Percentiles rank a stretch among this genome's conserved stretches.
These are phyloP conservation scores for Ceryle rudis DNA, from an alignment of 2,797 vertebrate genomes.

Conservation along the genomic window DNA sequence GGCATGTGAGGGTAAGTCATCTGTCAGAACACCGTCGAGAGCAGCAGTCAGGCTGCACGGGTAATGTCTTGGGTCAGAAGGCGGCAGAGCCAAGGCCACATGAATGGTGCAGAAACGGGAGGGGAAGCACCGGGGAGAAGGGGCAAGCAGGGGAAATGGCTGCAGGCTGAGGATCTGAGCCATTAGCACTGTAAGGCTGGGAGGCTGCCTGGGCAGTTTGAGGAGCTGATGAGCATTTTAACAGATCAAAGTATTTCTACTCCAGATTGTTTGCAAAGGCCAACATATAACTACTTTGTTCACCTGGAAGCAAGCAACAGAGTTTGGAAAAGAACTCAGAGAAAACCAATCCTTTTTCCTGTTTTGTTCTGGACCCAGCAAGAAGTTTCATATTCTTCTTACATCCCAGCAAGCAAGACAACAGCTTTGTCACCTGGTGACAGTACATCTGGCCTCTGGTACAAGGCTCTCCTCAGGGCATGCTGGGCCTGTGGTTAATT, in stretches of 20 bases:
- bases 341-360: neutral
- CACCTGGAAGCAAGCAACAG: neutral
- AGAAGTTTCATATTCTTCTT: neutral
- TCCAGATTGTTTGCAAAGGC: neutral
- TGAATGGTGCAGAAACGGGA: neutral
- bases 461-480: neutral
- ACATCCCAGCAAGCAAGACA: neutral
- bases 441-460: neutral
- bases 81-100: neutral
- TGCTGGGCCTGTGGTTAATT: neutral
- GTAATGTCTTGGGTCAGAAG: neutral
- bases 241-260: neutral
- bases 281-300: accelerated
- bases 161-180: neutral
- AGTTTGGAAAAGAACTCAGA: neutral
- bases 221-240: neutral
- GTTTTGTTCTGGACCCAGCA: neutral
- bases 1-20: neutral
- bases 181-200: too few species aligned
- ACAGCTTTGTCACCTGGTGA: conserved; percentile 37
- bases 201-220: neutral
- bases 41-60: accelerated
- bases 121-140: accelerated
- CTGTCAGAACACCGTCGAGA: neutral
- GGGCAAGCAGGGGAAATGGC: neutral